phyloP scores from a whole-genome alignment of 53 echinoderm and acorn worm species.

The Henricia sp. region DNA sequence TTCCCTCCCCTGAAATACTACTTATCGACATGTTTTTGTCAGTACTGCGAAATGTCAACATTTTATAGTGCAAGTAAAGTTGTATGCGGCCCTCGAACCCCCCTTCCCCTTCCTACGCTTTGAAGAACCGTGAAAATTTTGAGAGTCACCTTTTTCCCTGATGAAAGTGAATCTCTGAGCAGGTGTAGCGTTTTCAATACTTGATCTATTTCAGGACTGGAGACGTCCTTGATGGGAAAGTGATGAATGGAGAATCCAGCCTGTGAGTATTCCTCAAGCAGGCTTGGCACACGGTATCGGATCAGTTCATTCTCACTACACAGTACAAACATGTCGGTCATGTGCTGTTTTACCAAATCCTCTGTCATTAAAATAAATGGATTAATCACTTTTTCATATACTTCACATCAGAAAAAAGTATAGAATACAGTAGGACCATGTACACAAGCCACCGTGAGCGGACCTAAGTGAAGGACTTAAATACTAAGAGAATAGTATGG shows the following conservation, averaged over 20 bases:
- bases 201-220: slow-evolving; percentile 55
- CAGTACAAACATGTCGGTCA: slow-evolving; percentile 80
- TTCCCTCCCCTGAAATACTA: too few species aligned
- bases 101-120: too few species aligned
- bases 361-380: slow-evolving; percentile 86
- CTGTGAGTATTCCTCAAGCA: slow-evolving; percentile 72
- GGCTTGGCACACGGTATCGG: slow-evolving; percentile 81
- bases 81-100: too few species aligned
- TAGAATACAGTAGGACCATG: not conserved
- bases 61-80: too few species aligned
- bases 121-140: too few species aligned
- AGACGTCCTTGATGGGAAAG: slow-evolving; percentile 83
- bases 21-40: too few species aligned
- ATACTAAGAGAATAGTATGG: too few species aligned
- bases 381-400: slow-evolving; percentile 62
- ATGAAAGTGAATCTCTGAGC: slow-evolving; percentile 59
- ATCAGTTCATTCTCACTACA: slow-evolving; percentile 83
- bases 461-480: not conserved
- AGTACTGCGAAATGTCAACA: too few species aligned
- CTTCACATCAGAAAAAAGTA: slow-evolving; percentile 41
- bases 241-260: slow-evolving; percentile 76
- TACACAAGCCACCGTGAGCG: not conserved
- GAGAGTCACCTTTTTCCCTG: slow-evolving; percentile 40
- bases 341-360: slow-evolving; percentile 58
- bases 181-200: slow-evolving; percentile 78